Evolutionary conservation across 2,797 vertebrate species (phyloP).

Genomic region (Gouania willdenowi): DNA sequence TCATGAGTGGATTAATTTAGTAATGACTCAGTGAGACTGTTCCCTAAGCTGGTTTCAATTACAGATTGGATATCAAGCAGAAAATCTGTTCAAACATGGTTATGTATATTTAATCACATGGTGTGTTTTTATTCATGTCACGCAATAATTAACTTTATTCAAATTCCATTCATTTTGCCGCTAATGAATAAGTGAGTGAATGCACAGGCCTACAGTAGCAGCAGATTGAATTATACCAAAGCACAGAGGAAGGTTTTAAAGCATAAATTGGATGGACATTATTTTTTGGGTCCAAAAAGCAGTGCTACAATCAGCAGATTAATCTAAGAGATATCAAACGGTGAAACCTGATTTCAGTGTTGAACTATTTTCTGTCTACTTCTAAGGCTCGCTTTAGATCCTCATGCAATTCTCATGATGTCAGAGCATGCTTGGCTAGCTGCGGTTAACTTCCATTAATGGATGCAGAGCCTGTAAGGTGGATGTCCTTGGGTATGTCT

Average conservation of each 20-base stretch:
- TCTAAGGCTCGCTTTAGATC: slow-evolving; percentile 15
- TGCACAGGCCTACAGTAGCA: not conserved
- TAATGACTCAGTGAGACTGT: slow-evolving; percentile 3
- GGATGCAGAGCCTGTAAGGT: slow-evolving; percentile 9
- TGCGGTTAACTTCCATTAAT: slow-evolving; percentile 42
- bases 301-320: no score
- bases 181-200: no score
- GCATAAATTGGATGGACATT: no score
- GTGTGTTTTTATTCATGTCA: not conserved
- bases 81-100: slow-evolving; percentile 2
- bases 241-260: no score
- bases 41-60: not conserved
- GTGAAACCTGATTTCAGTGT: slow-evolving; percentile 1
- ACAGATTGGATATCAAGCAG: slow-evolving; percentile 1
- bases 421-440: slow-evolving; percentile 37
- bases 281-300: no score
- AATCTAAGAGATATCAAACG: slow-evolving; percentile 6
- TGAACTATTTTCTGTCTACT: not conserved
- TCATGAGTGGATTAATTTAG: slow-evolving; percentile 2
- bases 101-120: slow-evolving; percentile 11
- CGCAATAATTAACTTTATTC: not conserved
- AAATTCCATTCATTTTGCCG: not conserved
- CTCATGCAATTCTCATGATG: slow-evolving; percentile 49
- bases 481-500: slow-evolving; percentile 14
- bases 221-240: not conserved